phyloP scores from a whole-genome alignment of 1,140 invertebrate genomes.

The Popillia japonica region DNA sequence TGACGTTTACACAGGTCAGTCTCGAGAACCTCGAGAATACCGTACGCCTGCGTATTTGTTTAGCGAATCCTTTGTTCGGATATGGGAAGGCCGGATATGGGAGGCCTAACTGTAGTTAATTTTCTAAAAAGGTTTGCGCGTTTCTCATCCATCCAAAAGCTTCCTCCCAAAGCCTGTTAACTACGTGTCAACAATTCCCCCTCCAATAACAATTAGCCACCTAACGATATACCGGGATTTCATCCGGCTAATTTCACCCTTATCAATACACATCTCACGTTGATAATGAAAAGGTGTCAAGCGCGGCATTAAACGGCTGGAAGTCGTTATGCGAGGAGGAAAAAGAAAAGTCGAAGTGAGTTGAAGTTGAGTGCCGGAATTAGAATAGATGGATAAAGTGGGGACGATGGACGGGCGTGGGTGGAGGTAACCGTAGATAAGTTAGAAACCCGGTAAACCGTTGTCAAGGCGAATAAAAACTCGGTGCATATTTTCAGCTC shows the following conservation, averaged over 20 bases:
- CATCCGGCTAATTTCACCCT: conserved; percentile 6
- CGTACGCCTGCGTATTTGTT: no score
- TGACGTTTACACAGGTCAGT: no score
- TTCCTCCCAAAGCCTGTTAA: neutral
- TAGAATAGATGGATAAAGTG: conserved; percentile 16
- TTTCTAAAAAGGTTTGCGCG: no score
- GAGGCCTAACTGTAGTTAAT: no score
- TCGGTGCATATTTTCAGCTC: conserved; percentile 56
- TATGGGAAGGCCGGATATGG: no score
- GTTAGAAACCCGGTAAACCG: conserved; percentile 47
- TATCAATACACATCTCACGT: conserved; percentile 23
- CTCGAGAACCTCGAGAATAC: no score
- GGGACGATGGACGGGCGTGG: neutral
- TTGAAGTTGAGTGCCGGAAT: conserved; percentile 22
- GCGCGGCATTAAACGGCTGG: neutral
- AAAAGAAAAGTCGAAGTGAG: conserved; percentile 12
- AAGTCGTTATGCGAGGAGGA: neutral
- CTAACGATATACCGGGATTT: neutral
- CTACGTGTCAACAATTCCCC: neutral
- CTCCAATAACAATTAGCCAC: neutral
- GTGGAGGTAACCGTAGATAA: conserved; percentile 38
- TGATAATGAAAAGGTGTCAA: conserved; percentile 28
- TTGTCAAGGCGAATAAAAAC: conserved; percentile 52
- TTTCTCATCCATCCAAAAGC: neutral
- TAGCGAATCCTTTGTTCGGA: no score